phyloP scores from a whole-genome alignment of 2,113 vertebrate species.

The Laticauda colubrina region DNA sequence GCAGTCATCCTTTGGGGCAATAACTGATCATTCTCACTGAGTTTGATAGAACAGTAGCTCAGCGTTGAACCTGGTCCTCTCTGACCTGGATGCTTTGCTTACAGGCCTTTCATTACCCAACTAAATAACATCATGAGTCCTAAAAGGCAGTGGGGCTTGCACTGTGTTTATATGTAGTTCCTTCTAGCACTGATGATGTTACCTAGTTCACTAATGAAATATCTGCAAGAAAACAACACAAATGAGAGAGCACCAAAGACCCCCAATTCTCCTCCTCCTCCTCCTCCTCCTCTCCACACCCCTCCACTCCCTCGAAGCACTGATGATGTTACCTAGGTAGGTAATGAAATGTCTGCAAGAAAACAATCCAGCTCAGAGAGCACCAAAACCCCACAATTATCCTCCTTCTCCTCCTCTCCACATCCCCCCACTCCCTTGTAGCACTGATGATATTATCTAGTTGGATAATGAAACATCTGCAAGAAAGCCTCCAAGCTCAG shows the following conservation, averaged over 20 bases:
- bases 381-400: too few relatives aligned
- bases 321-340: too few relatives aligned
- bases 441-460: not conserved
- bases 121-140: not conserved
- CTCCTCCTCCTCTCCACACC: too few relatives aligned
- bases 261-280: too few relatives aligned
- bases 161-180: not conserved
- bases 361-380: too few relatives aligned
- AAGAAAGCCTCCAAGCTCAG: not conserved
- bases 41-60: not conserved
- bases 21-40: constrained; percentile 11
- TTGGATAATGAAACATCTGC: too few relatives aligned
- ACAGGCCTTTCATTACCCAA: not conserved
- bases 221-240: not conserved
- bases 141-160: not conserved
- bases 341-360: too few relatives aligned
- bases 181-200: not conserved
- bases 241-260: not conserved
- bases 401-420: too few relatives aligned
- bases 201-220: not conserved
- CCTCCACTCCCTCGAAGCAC: too few relatives aligned
- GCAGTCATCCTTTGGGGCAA: not conserved
- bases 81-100: not conserved
- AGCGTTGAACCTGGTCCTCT: not conserved
- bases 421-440: too few relatives aligned